phyloP scores from a whole-genome alignment of 1,140 invertebrate genomes.

The Phocides pigmalion region DNA sequence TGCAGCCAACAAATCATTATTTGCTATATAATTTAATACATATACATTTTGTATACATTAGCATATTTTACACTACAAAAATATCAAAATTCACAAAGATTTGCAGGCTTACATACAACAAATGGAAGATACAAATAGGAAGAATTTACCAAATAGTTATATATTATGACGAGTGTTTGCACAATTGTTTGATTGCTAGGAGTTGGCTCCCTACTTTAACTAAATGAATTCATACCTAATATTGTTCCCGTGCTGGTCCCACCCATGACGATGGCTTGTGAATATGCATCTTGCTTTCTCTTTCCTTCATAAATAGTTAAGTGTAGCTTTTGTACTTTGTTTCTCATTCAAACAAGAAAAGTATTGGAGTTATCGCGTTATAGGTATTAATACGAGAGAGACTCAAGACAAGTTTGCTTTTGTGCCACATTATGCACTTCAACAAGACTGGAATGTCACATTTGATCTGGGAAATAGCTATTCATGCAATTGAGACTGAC shows the following conservation, averaged over 20 bases:
- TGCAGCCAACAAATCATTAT: constrained; percentile 43
- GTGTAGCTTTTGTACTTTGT: constrained; percentile 12
- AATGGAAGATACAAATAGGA: constrained; percentile 46
- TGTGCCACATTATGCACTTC: constrained; percentile 66
- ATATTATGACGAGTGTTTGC: constrained; percentile 54
- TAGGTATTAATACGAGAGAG: constrained; percentile 12
- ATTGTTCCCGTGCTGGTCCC: constrained; percentile 81
- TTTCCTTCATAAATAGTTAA: constrained; percentile 38
- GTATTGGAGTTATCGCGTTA: neutral
- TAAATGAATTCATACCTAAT: constrained; percentile 79
- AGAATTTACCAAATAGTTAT: constrained; percentile 45
- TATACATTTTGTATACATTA: constrained; percentile 43
- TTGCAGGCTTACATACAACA: constrained; percentile 54
- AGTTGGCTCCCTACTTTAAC: constrained; percentile 67
- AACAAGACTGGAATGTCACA: constrained; percentile 82
- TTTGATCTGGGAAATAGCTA: constrained; percentile 73
- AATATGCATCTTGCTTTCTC: constrained; percentile 61
- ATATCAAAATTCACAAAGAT: constrained; percentile 51
- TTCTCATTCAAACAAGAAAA: constrained; percentile 5
- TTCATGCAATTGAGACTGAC: constrained; percentile 41
- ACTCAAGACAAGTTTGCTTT: constrained; percentile 39
- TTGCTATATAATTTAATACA: neutral
- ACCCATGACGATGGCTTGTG: constrained; percentile 81
- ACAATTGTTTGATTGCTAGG: constrained; percentile 59
- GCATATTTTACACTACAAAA: constrained; percentile 50